A percentile compares a stretch with the other conserved stretches of the same genome.
These are phyloP conservation scores for Tetramorium bicarinatum DNA, from an alignment of 2,888 invertebrate genomes.

Conservation along the genomic window DNA sequence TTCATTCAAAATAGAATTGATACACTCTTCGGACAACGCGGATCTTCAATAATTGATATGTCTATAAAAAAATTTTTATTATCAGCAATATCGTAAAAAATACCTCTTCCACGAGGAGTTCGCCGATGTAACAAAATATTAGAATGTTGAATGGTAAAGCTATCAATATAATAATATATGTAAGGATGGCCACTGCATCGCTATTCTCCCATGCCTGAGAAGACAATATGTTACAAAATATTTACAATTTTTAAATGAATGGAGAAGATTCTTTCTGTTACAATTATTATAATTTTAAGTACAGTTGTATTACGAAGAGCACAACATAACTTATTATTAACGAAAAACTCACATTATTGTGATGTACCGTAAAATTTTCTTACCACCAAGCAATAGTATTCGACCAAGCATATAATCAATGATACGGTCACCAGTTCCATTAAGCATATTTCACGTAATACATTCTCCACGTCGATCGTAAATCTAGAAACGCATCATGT, in stretches of 20 bases:
- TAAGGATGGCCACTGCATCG: conserved; percentile 47
- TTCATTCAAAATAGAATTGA: neutral
- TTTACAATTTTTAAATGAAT: conserved; percentile 11
- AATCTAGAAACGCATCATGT: conserved; percentile 59
- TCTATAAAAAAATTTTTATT: neutral
- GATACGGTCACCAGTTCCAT: conserved; percentile 81
- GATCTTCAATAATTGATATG: neutral
- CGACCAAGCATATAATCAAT: conserved; percentile 80
- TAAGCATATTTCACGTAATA: conserved; percentile 78
- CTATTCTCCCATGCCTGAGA: conserved; percentile 63
- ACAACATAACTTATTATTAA: neutral
- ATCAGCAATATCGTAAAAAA: neutral
- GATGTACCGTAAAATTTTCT: neutral
- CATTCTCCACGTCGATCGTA: conserved; percentile 52
- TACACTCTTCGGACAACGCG: too few species aligned
- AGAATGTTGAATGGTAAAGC: conserved; percentile 64
- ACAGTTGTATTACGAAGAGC: neutral
- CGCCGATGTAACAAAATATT: conserved; percentile 69
- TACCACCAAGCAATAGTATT: conserved; percentile 81
- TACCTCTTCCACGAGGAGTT: conserved; percentile 66
- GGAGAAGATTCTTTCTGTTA: neutral
- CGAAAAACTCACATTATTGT: neutral
- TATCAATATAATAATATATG: conserved; percentile 54
- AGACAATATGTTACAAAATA: neutral
- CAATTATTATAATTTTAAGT: neutral